Percentiles rank a stretch among this genome's conserved stretches.
Evolutionary conservation across 2,113 vertebrate species (phyloP).

Genomic region (Rhynchomys soricoides): DNA sequence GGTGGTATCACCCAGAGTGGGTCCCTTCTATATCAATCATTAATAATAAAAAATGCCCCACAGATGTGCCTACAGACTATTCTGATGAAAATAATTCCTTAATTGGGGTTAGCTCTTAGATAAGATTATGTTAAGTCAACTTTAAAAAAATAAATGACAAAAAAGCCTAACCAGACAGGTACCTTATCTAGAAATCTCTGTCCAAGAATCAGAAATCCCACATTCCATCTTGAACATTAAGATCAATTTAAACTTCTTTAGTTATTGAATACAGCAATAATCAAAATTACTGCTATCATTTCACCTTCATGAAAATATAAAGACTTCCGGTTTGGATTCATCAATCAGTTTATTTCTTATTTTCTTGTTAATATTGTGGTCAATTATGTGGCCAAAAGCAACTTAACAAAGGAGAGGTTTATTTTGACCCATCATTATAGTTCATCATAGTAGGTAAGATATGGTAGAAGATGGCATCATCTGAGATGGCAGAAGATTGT

Average conservation of each 20-base stretch:
- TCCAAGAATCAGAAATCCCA: background rate
- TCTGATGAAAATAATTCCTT: background rate
- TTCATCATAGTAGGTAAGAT: no score
- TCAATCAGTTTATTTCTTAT: background rate
- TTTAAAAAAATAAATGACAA: background rate
- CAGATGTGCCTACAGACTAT: background rate
- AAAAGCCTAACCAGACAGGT: background rate
- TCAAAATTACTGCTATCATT: background rate
- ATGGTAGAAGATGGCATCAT: background rate
- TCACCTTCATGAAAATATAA: background rate
- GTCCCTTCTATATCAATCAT: background rate
- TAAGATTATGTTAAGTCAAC: background rate
- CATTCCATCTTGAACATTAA: background rate
- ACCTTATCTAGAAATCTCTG: background rate
- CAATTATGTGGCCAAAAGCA: background rate
- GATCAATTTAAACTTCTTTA: conserved; percentile 15
- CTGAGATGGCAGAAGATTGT: background rate
- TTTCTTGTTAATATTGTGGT: background rate
- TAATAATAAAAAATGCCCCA: background rate
- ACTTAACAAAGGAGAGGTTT: background rate
- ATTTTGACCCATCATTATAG: background rate
- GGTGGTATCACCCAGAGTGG: background rate
- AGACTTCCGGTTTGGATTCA: background rate
- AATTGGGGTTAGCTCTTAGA: background rate
- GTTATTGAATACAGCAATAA: background rate